These are phyloP conservation scores for Ctenodactylus gundi DNA, from an alignment of 2,113 vertebrate genomes.

Conservation along the genomic window DNA sequence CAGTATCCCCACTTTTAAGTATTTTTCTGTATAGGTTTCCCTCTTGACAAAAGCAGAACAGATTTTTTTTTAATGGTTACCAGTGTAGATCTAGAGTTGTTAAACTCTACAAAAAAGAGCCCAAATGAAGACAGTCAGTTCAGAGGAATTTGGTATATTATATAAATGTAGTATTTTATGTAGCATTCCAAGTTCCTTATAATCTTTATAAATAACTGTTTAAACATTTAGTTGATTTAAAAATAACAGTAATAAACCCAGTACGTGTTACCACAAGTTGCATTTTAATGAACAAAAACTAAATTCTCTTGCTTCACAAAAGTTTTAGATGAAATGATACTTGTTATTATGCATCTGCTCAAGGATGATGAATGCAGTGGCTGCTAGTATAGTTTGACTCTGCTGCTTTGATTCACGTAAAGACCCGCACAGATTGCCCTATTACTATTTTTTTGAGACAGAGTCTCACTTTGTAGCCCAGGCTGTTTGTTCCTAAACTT, in stretches of 20 bases:
- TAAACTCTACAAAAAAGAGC: neutral
- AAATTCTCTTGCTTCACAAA: neutral
- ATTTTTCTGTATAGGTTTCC: neutral
- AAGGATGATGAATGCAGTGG: neutral
- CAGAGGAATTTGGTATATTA: neutral
- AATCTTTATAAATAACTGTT: neutral
- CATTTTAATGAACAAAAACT: conserved; percentile 5
- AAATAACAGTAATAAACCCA: neutral
- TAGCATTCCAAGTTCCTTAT: neutral
- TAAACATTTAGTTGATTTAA: neutral
- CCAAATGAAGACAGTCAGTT: neutral
- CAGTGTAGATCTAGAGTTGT: neutral
- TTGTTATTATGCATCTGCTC: neutral
- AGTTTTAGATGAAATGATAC: neutral
- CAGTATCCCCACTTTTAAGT: neutral
- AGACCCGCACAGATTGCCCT: neutral
- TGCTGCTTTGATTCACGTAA: neutral
- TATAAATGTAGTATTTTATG: conserved; percentile 8
- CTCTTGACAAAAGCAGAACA: conserved; percentile 1
- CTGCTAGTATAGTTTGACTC: neutral
- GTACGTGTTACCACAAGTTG: conserved; percentile 2
- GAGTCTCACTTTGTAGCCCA: no score
- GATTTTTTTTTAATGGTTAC: conserved; percentile 54
- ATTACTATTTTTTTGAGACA: neutral
- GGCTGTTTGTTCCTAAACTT: no score